Evolutionary conservation across 2,888 invertebrate species (phyloP).

Genomic region (Margaritifera margaritifera): DNA sequence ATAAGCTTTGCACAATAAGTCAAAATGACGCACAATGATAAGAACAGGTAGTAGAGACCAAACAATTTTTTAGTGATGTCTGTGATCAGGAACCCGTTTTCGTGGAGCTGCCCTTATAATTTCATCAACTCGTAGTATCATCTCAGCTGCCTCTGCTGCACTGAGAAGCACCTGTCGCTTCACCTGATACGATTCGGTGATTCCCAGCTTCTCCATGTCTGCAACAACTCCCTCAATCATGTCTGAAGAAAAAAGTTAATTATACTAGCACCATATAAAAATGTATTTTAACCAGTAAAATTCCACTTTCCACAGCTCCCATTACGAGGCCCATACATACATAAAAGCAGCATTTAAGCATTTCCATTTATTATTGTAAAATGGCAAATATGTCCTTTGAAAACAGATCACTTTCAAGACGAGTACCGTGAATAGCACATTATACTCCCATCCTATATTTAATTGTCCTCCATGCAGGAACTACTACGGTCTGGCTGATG

Average conservation of each 20-base stretch:
- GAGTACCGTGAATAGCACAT: no score
- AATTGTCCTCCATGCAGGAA: no score
- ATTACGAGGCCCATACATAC: no score
- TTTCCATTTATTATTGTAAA: no score
- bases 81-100: constrained; percentile 83
- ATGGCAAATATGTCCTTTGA: neutral
- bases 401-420: neutral
- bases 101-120: constrained; percentile 85
- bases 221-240: constrained; percentile 91
- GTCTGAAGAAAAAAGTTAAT: constrained; percentile 76
- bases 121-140: constrained; percentile 98
- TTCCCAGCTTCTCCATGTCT: constrained; percentile 92
- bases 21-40: no score
- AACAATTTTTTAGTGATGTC: constrained; percentile 42
- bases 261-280: neutral
- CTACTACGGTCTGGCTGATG: no score
- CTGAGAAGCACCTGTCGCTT: constrained; percentile 96
- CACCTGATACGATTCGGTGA: constrained; percentile 97
- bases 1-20: no score
- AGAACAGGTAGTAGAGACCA: no score
- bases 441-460: no score
- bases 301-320: neutral
- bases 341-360: no score
- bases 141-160: constrained; percentile 97
- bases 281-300: neutral